Base-by-base conservation (phyloP, 2,888 invertebrate genomes). In the Laspeyria flexula region DNA sequence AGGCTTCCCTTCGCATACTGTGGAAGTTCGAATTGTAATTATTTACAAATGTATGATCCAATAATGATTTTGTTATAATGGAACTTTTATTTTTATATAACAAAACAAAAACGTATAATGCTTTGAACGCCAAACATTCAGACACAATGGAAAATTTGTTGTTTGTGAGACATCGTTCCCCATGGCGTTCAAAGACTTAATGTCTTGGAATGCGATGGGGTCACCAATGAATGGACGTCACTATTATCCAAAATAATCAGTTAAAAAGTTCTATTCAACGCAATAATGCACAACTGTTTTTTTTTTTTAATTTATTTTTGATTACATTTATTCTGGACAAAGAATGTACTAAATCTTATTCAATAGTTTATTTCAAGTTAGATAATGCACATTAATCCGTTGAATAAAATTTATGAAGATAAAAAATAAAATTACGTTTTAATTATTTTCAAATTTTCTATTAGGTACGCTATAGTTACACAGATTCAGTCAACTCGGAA, bases 401-500 rank as follows among this genome's bases (percentile, higher is more conserved):
- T 82, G 81, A 82, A 83, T 77, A 81, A 75, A 78, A 41, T 50
- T 61, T 60, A 67, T 41, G 15, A 64, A 57, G 42, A 49, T 39
- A 50, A 57, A 41, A 25, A 37, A 51, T 48, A 61, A 34, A 63
- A 67, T 61, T 66, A 65, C 49, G 43, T 49, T 60, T 59, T 58
- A 49, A 65, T 57, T 55, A 59, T 63, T 69, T 63, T 68, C 64
- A 62, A 62, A 65, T 73, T 73, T 70, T 69, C 81, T 81, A 83
- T 81, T 79, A n/a, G n/a, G n/a, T n/a, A 75, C 71, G 73, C 79
- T 83, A 79, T 81, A 83, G 77, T 82, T 81, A 85, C 71, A 81
- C 72, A 84, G 83, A 85, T 83, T 90, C 89, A 90, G 89, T 89
- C 89, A 80, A 89, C 83, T 82, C 81, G 80, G 84, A 86, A 84